Conservation (phyloP, 1,140 invertebrate genomes). For the Caenorhabditis inopinata region DNA sequence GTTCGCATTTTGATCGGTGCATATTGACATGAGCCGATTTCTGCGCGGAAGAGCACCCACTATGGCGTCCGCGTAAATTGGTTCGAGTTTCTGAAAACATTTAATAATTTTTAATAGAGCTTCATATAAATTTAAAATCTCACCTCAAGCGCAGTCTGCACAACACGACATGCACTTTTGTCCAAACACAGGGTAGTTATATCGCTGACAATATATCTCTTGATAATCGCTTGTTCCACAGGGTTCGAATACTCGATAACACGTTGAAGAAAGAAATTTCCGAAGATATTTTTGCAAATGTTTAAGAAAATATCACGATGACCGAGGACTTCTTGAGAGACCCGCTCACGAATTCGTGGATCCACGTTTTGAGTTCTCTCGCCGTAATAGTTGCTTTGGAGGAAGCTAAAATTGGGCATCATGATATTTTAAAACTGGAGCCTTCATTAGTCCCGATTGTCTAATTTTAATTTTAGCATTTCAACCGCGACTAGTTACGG, state of each 20-base stretch:
- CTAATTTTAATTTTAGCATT: too few relatives aligned
- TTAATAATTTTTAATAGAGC: background rate
- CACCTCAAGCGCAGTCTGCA: conserved; percentile 51
- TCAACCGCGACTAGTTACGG: too few relatives aligned
- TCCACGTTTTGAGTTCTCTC: conserved; percentile 1
- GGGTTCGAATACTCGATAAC: conserved; percentile 24
- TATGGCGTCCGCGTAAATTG: background rate
- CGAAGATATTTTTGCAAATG: conserved; percentile 48
- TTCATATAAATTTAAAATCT: background rate
- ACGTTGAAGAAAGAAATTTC: conserved; percentile 50
- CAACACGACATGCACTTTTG: conserved; percentile 49
- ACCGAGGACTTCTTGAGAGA: conserved; percentile 26
- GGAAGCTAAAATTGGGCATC: background rate
- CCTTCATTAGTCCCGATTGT: too few relatives aligned
- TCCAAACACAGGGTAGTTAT: conserved; percentile 43
- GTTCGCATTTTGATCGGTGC: conserved; percentile 51
- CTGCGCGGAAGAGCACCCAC: conserved; percentile 5
- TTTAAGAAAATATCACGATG: conserved; percentile 27
- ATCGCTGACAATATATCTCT: background rate
- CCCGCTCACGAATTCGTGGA: background rate
- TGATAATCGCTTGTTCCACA: conserved; percentile 2
- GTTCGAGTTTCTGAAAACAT: conserved; percentile 2
- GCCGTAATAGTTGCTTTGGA: conserved; percentile 29
- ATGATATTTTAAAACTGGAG: too few relatives aligned
- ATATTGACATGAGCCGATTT: conserved; percentile 31